Conservation (phyloP, 2,113 vertebrate genomes). For the Pionites leucogaster region DNA sequence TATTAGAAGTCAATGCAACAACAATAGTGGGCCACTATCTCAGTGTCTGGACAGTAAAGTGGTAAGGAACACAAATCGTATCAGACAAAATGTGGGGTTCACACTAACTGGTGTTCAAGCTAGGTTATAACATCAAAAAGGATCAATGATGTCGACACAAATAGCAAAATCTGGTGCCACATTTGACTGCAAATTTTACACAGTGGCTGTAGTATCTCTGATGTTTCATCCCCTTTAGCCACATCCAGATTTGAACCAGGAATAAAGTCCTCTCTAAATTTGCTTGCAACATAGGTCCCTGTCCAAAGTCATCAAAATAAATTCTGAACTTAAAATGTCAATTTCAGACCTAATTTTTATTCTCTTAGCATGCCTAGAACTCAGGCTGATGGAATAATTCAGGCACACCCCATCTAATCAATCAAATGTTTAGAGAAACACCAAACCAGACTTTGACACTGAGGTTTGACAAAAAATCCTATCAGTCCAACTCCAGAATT, state of each 20-base stretch:
- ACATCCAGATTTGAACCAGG: not conserved
- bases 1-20: not conserved
- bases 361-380: not conserved
- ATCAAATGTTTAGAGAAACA: not conserved
- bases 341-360: not conserved
- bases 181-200: not conserved
- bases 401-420: not conserved
- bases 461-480: not conserved
- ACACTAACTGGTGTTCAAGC: not conserved
- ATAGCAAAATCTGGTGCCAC: not conserved
- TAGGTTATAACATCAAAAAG: not conserved
- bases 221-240: not conserved
- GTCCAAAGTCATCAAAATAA: not conserved
- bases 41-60: not conserved
- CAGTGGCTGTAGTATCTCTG: not conserved
- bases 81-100: not conserved
- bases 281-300: not conserved
- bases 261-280: not conserved
- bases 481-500: not conserved
- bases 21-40: fast-evolving
- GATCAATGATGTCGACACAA: not conserved
- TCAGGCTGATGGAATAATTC: not conserved
- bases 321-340: not conserved
- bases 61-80: not conserved
- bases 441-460: not conserved